phyloP scores from a whole-genome alignment of 2,113 vertebrate genomes.

The Grantiella picta region DNA sequence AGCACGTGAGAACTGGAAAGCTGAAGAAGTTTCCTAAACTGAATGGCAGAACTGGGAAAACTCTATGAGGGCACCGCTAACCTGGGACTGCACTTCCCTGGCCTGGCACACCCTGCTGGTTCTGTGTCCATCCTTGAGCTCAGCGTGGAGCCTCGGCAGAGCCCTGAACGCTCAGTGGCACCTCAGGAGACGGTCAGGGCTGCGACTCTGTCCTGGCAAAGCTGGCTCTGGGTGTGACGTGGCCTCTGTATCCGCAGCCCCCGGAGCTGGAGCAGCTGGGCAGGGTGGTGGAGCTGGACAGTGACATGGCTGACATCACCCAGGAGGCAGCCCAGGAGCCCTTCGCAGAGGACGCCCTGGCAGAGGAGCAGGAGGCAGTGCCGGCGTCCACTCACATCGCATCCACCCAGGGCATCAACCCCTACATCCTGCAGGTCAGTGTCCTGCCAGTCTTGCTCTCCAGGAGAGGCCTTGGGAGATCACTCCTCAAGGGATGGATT shows the following conservation, averaged over 20 bases:
- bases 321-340: slow-evolving; percentile 80
- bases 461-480: rapidly evolving
- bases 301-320: slow-evolving; percentile 95
- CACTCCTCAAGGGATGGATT: rapidly evolving
- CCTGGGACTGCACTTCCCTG: background rate
- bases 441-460: background rate
- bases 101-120: background rate
- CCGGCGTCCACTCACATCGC: slow-evolving; percentile 84
- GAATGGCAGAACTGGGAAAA: background rate
- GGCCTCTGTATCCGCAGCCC: slow-evolving; percentile 70
- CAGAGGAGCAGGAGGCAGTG: slow-evolving; percentile 77
- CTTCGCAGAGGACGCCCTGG: slow-evolving; percentile 42
- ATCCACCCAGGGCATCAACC: slow-evolving; percentile 87
- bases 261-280: slow-evolving; percentile 76
- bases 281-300: slow-evolving; percentile 85
- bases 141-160: background rate
- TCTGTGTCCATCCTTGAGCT: background rate
- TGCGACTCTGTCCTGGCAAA: background rate
- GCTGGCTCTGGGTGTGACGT: background rate
- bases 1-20: background rate
- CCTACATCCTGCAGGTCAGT: slow-evolving; percentile 89
- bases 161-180: background rate
- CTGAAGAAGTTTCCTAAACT: background rate
- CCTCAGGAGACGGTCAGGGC: background rate
- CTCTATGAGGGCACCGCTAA: background rate